A percentile compares a stretch with the other conserved stretches of the same genome.
These are phyloP conservation scores for Drosophila anomelani DNA, from an alignment of 2,888 invertebrate species.

Conservation along the genomic window DNA sequence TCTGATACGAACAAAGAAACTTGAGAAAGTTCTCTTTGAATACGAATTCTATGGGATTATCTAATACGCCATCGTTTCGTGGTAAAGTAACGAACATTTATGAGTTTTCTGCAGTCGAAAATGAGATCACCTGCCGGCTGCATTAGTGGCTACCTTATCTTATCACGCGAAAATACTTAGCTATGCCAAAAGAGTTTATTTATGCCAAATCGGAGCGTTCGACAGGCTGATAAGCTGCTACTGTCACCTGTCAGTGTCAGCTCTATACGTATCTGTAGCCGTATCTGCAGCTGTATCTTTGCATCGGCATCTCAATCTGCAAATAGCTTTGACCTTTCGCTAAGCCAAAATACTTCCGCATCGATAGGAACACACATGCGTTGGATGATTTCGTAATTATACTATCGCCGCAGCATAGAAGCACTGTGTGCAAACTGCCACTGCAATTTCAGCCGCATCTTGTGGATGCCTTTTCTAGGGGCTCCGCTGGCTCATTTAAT, in stretches of 20 bases:
- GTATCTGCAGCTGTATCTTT: slow-evolving; percentile 20
- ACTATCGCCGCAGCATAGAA: slow-evolving; percentile 49
- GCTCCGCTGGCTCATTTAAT: slow-evolving; percentile 55
- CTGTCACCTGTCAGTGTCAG: neutral
- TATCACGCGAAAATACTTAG: slow-evolving; percentile 35
- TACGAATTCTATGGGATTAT: slow-evolving; percentile 37
- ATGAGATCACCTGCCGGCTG: slow-evolving; percentile 60
- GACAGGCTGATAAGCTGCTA: slow-evolving; percentile 43
- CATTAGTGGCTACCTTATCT: slow-evolving; percentile 47
- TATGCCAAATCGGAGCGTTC: slow-evolving; percentile 40
- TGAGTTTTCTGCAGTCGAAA: slow-evolving; percentile 62
- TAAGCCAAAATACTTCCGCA: slow-evolving; percentile 56
- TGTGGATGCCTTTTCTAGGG: slow-evolving; percentile 35
- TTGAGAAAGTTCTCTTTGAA: slow-evolving; percentile 28
- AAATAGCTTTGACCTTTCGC: slow-evolving; percentile 43
- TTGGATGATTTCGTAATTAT: slow-evolving; percentile 65
- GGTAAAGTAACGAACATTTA: slow-evolving; percentile 24
- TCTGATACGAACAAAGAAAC: slow-evolving; percentile 42
- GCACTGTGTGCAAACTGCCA: slow-evolving; percentile 17
- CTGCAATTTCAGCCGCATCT: slow-evolving; percentile 22
- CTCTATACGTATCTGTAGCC: neutral
- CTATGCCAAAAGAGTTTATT: slow-evolving; percentile 32
- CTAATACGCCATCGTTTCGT: slow-evolving; percentile 37
- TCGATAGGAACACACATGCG: slow-evolving; percentile 45
- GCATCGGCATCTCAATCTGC: slow-evolving; percentile 26